phyloP scores from a whole-genome alignment of 2,888 invertebrate species.

The Athalia circularis region DNA sequence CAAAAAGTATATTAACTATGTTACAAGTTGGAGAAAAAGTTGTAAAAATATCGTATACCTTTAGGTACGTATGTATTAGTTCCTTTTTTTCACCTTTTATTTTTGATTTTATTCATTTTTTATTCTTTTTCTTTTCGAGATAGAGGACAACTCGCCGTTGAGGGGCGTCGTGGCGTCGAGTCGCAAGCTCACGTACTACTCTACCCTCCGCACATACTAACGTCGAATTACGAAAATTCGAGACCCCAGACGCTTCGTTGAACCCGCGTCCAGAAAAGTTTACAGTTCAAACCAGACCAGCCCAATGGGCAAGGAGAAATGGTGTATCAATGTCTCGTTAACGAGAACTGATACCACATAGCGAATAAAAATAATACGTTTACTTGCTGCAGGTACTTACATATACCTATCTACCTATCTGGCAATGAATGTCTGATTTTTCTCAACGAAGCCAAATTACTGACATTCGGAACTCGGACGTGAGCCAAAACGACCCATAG shows the following conservation, averaged over 20 bases:
- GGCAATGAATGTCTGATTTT: constrained; percentile 23
- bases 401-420: neutral
- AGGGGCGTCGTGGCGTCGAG: constrained; percentile 40
- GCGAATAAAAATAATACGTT: constrained; percentile 28
- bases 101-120: neutral
- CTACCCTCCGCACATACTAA: constrained; percentile 39
- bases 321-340: constrained; percentile 43
- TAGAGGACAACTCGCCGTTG: constrained; percentile 17
- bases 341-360: constrained; percentile 10
- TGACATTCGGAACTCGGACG: constrained; percentile 32
- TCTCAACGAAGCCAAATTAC: constrained; percentile 35
- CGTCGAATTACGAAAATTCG: constrained; percentile 44
- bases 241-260: constrained; percentile 24
- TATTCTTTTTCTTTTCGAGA: neutral
- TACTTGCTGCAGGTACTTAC: neutral
- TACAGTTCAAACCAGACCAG: neutral
- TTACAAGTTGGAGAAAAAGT: neutral
- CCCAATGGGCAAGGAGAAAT: constrained; percentile 16
- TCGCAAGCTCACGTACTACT: constrained; percentile 34
- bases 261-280: constrained; percentile 9
- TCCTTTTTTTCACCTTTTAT: neutral
- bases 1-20: neutral
- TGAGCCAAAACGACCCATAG: constrained; percentile 23
- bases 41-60: neutral
- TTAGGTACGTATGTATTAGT: neutral